A percentile compares a stretch with the other conserved stretches of the same genome.
Conservation (phyloP, 2,888 invertebrate genomes). For the Diaprepes abbreviatus region DNA sequence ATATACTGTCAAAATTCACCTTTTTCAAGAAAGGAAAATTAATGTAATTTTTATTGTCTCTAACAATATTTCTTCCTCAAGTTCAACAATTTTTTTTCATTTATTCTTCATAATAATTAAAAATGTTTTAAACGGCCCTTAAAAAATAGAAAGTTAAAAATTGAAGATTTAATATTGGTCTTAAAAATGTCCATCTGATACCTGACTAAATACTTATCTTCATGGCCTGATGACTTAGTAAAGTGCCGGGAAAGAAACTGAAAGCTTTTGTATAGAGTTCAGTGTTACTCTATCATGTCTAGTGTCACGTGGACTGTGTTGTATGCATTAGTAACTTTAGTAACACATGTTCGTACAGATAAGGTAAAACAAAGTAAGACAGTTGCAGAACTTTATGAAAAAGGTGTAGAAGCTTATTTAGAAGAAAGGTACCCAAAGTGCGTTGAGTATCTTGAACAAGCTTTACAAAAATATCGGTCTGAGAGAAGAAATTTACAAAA, state of each 20-base stretch:
- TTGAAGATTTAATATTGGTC: too few relatives aligned
- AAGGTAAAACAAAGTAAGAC: constrained; percentile 53
- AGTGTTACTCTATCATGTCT: constrained; percentile 38
- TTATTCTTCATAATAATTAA: too few relatives aligned
- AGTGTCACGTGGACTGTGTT: constrained; percentile 29
- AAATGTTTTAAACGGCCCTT: too few relatives aligned
- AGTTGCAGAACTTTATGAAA: constrained; percentile 61
- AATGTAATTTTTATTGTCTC: too few relatives aligned
- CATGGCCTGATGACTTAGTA: constrained; percentile 39
- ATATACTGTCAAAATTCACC: too few relatives aligned
- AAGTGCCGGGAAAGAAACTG: constrained; percentile 39
- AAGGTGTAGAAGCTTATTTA: constrained; percentile 77
- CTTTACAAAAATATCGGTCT: constrained; percentile 73
- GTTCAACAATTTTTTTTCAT: too few relatives aligned
- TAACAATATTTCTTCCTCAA: too few relatives aligned
- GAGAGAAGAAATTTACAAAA: constrained; percentile 73
- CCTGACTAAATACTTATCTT: constrained; percentile 31
- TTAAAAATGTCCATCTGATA: background rate
- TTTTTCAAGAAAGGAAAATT: too few relatives aligned
- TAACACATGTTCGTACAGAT: constrained; percentile 37
- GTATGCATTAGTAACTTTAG: constrained; percentile 20
- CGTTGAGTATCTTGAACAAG: constrained; percentile 75
- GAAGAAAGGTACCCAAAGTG: constrained; percentile 81
- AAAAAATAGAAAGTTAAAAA: too few relatives aligned
- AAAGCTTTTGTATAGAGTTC: constrained; percentile 39